Evolutionary conservation across 2,797 vertebrate species (phyloP).

Genomic region (Paedocypris micromegethes): DNA sequence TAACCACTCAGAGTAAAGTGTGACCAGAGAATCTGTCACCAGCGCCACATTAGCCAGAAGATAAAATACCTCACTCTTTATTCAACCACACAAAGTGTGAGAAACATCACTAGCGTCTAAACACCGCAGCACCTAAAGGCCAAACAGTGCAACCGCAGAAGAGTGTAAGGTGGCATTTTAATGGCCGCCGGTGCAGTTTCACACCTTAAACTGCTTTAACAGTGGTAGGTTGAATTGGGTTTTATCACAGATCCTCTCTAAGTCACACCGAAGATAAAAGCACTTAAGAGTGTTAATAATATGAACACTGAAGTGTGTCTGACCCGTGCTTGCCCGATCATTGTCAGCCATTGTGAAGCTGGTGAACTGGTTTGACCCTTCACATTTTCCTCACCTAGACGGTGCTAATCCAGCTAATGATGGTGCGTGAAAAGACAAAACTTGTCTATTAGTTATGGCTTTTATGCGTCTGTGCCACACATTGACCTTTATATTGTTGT

Average conservation of each 20-base stretch:
- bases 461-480: conserved; percentile 26
- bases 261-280: background rate
- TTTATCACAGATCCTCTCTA: background rate
- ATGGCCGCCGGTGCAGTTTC: background rate
- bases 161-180: background rate
- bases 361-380: conserved; percentile 25
- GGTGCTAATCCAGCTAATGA: conserved; percentile 16
- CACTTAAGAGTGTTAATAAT: background rate
- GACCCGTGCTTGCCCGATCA: background rate
- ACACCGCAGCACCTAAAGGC: background rate
- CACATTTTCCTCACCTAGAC: conserved; percentile 4
- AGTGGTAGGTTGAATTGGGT: background rate
- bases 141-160: conserved; percentile 3
- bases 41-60: conserved; percentile 25
- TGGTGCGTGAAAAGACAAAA: conserved; percentile 10
- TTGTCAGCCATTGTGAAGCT: conserved; percentile 5
- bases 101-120: conserved; percentile 3
- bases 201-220: background rate
- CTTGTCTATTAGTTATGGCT: conserved; percentile 28
- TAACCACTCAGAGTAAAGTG: conserved; percentile 37
- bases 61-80: conserved; percentile 49
- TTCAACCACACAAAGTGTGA: conserved; percentile 29
- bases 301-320: background rate
- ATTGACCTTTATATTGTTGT: conserved; percentile 24
- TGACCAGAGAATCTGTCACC: conserved; percentile 28